Evolutionary conservation across 2,888 invertebrate species (phyloP), one percentile per base, ranked within the genome.

Genomic region (Girardia tigrina): DNA sequence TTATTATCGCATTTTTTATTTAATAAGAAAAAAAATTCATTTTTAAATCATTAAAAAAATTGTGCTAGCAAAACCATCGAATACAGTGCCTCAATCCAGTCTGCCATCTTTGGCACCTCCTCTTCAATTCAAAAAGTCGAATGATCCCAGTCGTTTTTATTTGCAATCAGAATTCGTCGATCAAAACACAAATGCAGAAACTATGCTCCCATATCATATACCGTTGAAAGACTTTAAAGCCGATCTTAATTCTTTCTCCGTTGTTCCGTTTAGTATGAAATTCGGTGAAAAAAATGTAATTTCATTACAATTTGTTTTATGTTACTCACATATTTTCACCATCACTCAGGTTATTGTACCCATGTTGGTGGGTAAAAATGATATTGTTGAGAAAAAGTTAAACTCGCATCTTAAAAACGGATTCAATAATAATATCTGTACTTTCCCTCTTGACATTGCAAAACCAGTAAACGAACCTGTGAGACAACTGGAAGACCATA

Each of bases 181-280:
- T 12, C n/a, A n/a, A n/a, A 12, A 8, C 8, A 36, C 36, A 36
- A 23, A 56, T 16, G 23, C n/a, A 8, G 56, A 4, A 56, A 56
- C 6, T 56, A 16, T 56, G 4, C 6, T 56, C n/a, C 56, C 56
- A 2, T 56, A n/a, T 23, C 6, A 56, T 56, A 56, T 56, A 4
- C 56, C 56, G 23, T 23, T 56, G 56, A 56, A 16, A 56, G 56
- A n/a, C 56, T 56, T 56, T 56, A 56, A 56, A 56, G 56, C 56
- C n/a, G 56, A 56, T 56, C 20, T 56, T 56, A 56, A 56, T 56
- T 23, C n/a, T 20, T 56, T 56, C 23, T 56, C 56, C n/a, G 56
- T 56, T 56, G n/a, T n/a, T 56, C 56, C 56, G 4, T 2, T 56
- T n/a, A 56, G 56, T 56, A 8, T 56, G 4, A 56, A 56, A 56